Conservation (phyloP, 1,140 invertebrate genomes). For the Drosophila takahashii region DNA sequence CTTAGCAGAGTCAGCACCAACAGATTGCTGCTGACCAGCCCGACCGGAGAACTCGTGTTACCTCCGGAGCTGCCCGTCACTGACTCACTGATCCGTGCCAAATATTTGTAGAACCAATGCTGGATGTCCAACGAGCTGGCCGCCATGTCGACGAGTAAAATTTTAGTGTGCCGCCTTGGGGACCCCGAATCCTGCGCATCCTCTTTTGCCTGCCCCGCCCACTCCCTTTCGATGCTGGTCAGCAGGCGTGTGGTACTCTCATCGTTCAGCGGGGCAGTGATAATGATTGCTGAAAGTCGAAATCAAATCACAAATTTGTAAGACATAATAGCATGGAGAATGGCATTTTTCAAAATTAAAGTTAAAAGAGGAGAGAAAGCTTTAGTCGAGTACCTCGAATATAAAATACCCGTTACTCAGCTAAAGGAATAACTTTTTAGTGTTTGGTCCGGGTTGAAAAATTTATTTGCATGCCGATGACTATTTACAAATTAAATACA, state of each 20-base stretch:
- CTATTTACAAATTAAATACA: too few species aligned
- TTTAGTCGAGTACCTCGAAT: too few species aligned
- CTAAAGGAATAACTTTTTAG: too few species aligned
- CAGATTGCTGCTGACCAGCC: constrained; percentile 71
- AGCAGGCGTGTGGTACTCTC: constrained; percentile 68
- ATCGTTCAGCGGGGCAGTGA: constrained; percentile 78
- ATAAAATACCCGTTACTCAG: too few species aligned
- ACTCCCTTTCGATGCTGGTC: constrained; percentile 20
- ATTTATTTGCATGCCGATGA: too few species aligned
- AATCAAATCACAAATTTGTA: neutral
- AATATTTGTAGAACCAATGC: constrained; percentile 79
- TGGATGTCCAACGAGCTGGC: constrained; percentile 79
- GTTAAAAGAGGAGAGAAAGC: too few species aligned
- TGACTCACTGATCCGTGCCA: constrained; percentile 51
- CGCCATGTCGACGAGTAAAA: constrained; percentile 81
- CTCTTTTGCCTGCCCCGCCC: constrained; percentile 8
- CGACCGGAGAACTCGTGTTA: constrained; percentile 23
- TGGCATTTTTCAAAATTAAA: too few species aligned
- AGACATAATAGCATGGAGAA: too few species aligned
- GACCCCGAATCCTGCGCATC: neutral
- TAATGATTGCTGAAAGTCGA: constrained; percentile 70
- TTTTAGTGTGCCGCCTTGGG: constrained; percentile 65
- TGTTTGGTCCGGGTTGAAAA: too few species aligned
- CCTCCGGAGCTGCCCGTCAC: neutral
- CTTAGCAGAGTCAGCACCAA: constrained; percentile 82